Conservation (phyloP, 2,113 vertebrate genomes). For the Petrocephalus microphthalmus region DNA sequence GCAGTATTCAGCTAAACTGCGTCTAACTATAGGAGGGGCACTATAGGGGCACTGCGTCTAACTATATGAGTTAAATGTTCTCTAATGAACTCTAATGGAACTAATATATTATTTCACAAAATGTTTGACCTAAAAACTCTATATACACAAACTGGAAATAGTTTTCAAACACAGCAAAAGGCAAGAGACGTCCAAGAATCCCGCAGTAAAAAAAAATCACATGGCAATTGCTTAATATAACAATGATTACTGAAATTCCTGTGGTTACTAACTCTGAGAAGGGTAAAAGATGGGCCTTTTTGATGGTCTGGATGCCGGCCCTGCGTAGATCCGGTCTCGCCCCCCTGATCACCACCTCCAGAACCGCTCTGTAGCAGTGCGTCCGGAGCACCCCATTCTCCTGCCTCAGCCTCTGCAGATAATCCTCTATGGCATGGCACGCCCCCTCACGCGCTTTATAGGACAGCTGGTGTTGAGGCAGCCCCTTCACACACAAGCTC, state of each 20-base stretch:
- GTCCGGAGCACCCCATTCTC: slow-evolving; percentile 50
- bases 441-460: slow-evolving; percentile 81
- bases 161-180: not conserved
- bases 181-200: not conserved
- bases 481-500: slow-evolving; percentile 64
- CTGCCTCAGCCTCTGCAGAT: slow-evolving; percentile 50
- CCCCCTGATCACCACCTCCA: slow-evolving; percentile 72
- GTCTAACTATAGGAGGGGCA: too few species aligned
- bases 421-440: slow-evolving; percentile 83
- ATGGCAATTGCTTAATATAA: not conserved
- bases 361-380: slow-evolving; percentile 77
- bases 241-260: not conserved
- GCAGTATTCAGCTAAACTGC: not conserved
- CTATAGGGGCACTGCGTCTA: not conserved
- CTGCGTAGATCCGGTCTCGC: slow-evolving; percentile 56
- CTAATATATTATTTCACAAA: not conserved
- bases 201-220: not conserved
- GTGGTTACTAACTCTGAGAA: slow-evolving; percentile 74
- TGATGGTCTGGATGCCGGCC: slow-evolving; percentile 74
- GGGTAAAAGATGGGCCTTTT: slow-evolving; percentile 65
- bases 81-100: not conserved
- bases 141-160: not conserved
- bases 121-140: not conserved
- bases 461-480: slow-evolving; percentile 69
- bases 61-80: not conserved